A percentile compares a stretch with the other conserved stretches of the same genome.
Conservation (phyloP, 2,888 invertebrate genomes). For the Cheiracanthium punctorium region DNA sequence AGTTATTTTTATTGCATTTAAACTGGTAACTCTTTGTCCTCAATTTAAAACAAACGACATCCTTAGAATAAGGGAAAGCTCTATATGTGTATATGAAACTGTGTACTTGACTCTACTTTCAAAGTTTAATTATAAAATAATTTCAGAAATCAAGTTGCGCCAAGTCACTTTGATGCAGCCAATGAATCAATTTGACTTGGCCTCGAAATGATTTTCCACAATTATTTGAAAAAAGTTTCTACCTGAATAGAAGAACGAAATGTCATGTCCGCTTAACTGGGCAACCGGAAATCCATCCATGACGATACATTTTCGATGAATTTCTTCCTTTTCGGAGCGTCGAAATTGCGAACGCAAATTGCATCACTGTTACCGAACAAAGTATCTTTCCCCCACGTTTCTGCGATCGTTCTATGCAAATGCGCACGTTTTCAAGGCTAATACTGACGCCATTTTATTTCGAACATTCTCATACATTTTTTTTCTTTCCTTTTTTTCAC, state of each 20-base stretch:
- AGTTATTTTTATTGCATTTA: no score
- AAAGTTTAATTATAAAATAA: neutral
- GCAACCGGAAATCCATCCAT: conserved; percentile 45
- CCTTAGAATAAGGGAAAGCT: no score
- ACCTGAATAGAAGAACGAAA: conserved; percentile 30
- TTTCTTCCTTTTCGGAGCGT: neutral
- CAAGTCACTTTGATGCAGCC: conserved; percentile 41
- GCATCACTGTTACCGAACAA: conserved; percentile 61
- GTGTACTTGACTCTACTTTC: neutral
- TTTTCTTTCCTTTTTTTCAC: neutral
- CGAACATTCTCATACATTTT: conserved; percentile 9
- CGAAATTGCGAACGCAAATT: conserved; percentile 52
- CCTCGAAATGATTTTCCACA: conserved; percentile 50
- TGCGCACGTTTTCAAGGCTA: conserved; percentile 24
- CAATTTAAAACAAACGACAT: no score
- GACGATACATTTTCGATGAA: conserved; percentile 17
- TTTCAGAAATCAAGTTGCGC: conserved; percentile 40
- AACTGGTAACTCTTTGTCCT: no score
- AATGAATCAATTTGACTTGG: conserved; percentile 53
- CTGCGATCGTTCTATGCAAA: neutral
- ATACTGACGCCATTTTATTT: conserved; percentile 29
- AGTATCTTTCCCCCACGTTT: neutral
- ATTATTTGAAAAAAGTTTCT: neutral
- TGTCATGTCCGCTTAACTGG: conserved; percentile 67
- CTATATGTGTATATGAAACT: no score